Conservation (phyloP, 2,113 vertebrate genomes). For the Papio anubis region DNA sequence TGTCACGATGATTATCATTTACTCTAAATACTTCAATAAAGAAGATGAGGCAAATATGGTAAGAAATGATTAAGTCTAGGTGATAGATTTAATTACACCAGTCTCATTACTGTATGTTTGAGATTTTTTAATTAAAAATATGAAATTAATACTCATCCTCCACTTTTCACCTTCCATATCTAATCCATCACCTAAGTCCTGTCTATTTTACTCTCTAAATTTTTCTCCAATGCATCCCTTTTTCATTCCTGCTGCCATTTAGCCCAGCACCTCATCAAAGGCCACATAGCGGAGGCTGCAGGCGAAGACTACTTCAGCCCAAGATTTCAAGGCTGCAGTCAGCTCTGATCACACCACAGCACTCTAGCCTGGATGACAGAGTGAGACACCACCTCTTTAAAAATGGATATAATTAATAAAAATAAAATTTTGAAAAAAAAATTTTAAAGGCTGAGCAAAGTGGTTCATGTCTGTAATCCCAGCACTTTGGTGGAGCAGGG, state of each 20-base stretch:
- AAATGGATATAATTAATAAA: too few relatives aligned
- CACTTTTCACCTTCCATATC: background rate
- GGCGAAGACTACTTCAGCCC: too few relatives aligned
- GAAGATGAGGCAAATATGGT: constrained; percentile 48
- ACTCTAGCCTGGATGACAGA: too few relatives aligned
- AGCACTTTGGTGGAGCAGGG: too few relatives aligned
- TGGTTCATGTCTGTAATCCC: too few relatives aligned
- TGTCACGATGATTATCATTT: constrained; percentile 38
- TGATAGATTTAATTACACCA: background rate
- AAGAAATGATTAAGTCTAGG: background rate
- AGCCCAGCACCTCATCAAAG: background rate
- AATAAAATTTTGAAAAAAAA: too few relatives aligned
- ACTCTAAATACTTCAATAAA: constrained; percentile 55
- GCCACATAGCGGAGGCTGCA: background rate
- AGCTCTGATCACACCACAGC: too few relatives aligned
- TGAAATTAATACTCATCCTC: background rate
- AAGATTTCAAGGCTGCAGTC: too few relatives aligned
- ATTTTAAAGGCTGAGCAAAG: too few relatives aligned
- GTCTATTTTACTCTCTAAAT: background rate
- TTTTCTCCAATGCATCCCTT: background rate
- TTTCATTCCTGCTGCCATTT: background rate
- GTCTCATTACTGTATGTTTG: background rate
- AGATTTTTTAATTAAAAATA: constrained; percentile 39
- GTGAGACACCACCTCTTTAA: too few relatives aligned
- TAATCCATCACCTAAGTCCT: background rate